Base-by-base conservation (phyloP, 2,888 invertebrate species). In the Leptinotarsa juncta region DNA sequence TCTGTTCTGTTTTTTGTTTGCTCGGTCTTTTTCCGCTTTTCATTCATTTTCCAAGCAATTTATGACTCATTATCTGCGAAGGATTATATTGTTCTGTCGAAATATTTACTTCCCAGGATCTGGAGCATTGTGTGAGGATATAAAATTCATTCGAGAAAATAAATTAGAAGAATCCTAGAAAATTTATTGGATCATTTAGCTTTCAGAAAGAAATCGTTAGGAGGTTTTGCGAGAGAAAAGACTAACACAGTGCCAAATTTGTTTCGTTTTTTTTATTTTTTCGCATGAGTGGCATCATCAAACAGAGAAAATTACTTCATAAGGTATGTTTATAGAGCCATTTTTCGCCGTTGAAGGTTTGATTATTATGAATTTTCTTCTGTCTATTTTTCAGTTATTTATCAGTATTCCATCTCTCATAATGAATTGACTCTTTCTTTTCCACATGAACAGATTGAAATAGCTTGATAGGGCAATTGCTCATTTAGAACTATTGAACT, bases 51-150 rank as follows among this genome's bases (percentile, higher is more conserved):
- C 80, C 77, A 70, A 73, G 77, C 82, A 79, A 83, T 83, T 83
- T 83, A 83, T 83, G 81, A 78, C 81, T 82, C 82, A 82, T 83
- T 83, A 83, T 82, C 79, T 81, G 75, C 76, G 78, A 77, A 73
- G 80, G 80, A 78, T 79, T 82, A 81, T 80, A 80, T 79, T 77
- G 79, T 78, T 79, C 79, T 78, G 80, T 78, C 81, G 81, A 83
- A 83, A 81, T 81, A 81, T 83, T 83, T 81, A 81, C 81, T 81
- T 78, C 75, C 67, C 71, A 49, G 70, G 71, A 53, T 70, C 73
- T 68, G 76, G 75, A 62, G 73, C 78, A 79, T 77, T 78, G 77
- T 78, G 74, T 71, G 75, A 72, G 77, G 75, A 68, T 72, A 76
- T 76, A 79, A 79, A 79, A 72, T 76, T 77, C 74, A 73, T 75